These are phyloP conservation scores for Sycophila texana DNA, from an alignment of 2,888 invertebrate species.

Conservation along the genomic window DNA sequence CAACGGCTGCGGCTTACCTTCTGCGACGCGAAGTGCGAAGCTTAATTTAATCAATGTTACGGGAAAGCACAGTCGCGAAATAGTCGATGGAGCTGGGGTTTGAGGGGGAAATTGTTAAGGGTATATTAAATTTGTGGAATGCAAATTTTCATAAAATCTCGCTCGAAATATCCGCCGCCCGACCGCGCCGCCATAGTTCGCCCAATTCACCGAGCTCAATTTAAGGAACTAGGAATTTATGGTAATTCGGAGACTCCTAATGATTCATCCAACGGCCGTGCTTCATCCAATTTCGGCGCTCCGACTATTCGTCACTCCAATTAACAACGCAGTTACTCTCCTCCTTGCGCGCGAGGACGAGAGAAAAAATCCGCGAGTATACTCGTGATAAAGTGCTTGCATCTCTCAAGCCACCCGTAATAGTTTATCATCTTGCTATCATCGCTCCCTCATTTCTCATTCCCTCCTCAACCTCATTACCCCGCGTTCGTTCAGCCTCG, in stretches of 20 bases:
- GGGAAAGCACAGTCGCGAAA: too few relatives aligned
- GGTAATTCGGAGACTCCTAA: conserved; percentile 20
- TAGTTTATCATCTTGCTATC: conserved; percentile 35
- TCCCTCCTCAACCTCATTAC: conserved; percentile 29
- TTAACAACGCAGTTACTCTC: conserved; percentile 29
- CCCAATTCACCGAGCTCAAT: conserved; percentile 13
- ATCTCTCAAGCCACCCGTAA: conserved; percentile 13
- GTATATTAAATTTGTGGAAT: too few relatives aligned
- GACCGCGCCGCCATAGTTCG: not conserved
- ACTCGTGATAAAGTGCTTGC: conserved; percentile 17
- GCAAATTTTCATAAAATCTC: too few relatives aligned
- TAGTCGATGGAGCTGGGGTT: too few relatives aligned
- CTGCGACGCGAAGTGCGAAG: not conserved
- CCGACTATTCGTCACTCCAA: conserved; percentile 44
- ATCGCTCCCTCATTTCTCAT: conserved; percentile 34
- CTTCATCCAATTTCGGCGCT: conserved; percentile 14
- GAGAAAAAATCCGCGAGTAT: not conserved
- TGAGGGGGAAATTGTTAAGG: too few relatives aligned
- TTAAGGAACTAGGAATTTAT: conserved; percentile 21
- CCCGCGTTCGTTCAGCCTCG: conserved; percentile 5
- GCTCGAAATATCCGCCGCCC: too few relatives aligned
- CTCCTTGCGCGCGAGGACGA: not conserved
- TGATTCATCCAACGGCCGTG: conserved; percentile 28
- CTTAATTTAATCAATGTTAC: not conserved
- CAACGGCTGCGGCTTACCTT: too few relatives aligned